phyloP scores from a whole-genome alignment of 2,888 invertebrate species.

The Sepiola atlantica region DNA sequence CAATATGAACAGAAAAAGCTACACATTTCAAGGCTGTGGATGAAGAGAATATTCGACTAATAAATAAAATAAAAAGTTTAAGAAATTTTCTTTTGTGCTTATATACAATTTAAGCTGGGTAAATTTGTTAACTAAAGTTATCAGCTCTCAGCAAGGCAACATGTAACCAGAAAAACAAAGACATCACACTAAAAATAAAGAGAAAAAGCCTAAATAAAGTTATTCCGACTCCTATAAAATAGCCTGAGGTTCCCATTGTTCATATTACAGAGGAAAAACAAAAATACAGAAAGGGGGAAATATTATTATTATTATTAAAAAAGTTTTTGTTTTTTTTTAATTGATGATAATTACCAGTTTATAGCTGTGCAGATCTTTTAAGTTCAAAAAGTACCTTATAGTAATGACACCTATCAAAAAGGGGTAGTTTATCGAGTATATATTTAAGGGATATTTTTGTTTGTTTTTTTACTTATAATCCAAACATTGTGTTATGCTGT shows the following conservation, averaged over 20 bases:
- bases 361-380: not conserved
- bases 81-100: conserved; percentile 10
- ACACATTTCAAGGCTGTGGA: not conserved
- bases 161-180: not conserved
- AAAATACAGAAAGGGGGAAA: not conserved
- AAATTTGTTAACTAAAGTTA: not conserved
- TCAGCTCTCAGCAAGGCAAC: not conserved
- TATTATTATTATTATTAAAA: not conserved
- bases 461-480: no score
- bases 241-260: not conserved
- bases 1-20: not conserved
- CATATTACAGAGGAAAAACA: not conserved
- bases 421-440: not conserved
- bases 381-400: not conserved
- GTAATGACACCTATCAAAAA: not conserved
- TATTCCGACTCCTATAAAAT: not conserved
- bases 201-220: not conserved
- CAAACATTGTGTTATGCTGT: conserved; percentile 4
- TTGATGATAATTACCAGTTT: not conserved
- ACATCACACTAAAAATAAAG: not conserved
- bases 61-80: not conserved
- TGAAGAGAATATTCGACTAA: not conserved
- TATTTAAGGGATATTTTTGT: not conserved
- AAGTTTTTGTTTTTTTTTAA: not conserved
- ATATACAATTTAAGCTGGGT: not conserved